phyloP scores from a whole-genome alignment of 2,888 invertebrate genomes.

The Drosophila melanosoma region DNA sequence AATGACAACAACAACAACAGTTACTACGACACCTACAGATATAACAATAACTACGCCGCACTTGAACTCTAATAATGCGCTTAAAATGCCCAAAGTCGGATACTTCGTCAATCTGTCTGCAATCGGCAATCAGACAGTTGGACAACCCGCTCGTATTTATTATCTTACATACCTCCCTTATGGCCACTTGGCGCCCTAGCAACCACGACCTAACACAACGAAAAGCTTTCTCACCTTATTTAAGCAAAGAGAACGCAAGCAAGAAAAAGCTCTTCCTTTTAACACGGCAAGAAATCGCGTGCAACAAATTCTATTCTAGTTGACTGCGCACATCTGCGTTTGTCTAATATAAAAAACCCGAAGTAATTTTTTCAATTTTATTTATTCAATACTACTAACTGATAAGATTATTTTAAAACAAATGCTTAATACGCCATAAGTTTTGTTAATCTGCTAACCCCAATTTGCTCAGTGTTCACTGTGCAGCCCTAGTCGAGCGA shows the following conservation, averaged over 20 bases:
- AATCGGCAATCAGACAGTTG: slow-evolving; percentile 33
- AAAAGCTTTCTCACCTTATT: slow-evolving; percentile 50
- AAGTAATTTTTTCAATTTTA: not conserved
- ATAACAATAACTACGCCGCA: slow-evolving; percentile 15
- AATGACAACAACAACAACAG: slow-evolving; percentile 9
- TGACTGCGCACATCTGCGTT: not conserved
- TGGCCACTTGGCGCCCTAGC: slow-evolving; percentile 2
- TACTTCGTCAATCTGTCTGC: slow-evolving; percentile 36
- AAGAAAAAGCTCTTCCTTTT: slow-evolving; percentile 47
- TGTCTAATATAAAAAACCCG: not conserved
- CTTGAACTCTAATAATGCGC: slow-evolving; percentile 68
- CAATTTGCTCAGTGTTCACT: slow-evolving; percentile 21
- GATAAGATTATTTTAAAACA: not conserved
- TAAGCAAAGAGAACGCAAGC: slow-evolving; percentile 24
- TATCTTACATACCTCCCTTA: slow-evolving; percentile 17
- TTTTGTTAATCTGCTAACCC: not conserved
- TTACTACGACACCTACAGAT: slow-evolving; percentile 8
- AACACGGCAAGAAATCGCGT: slow-evolving; percentile 44
- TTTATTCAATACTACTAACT: not conserved
- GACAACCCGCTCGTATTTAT: slow-evolving; percentile 38
- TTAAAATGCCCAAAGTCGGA: slow-evolving; percentile 45
- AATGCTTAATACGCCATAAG: not conserved
- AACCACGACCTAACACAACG: slow-evolving; percentile 75
- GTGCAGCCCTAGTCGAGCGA: slow-evolving; percentile 23
- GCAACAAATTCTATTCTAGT: too few relatives aligned